Evolutionary conservation across 1,140 invertebrate genomes (phyloP).

Genomic region (Maconellicoccus hirsutus): DNA sequence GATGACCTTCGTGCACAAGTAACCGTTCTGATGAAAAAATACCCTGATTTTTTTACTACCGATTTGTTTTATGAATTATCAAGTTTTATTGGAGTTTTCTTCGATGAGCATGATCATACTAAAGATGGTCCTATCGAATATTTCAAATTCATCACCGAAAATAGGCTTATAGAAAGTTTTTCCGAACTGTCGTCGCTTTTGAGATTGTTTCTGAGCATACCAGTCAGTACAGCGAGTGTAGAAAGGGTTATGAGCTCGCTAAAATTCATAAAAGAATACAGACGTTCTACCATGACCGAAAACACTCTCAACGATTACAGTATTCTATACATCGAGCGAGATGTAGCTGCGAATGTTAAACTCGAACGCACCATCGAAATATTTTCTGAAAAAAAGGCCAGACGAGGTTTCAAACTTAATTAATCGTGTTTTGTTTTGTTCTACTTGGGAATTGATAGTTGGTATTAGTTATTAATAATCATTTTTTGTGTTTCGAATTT

Average conservation of each 20-base stretch:
- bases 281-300: neutral
- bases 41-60: slow-evolving; percentile 16
- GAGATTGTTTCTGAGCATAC: neutral
- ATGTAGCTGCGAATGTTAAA: neutral
- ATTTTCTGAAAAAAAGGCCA: neutral
- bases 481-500: no score
- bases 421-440: no score
- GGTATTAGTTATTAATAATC: no score
- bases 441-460: no score
- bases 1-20: neutral
- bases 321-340: neutral
- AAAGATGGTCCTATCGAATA: neutral
- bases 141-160: neutral
- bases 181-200: neutral
- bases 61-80: slow-evolving; percentile 5
- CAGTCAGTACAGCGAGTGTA: neutral
- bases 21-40: neutral
- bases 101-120: neutral
- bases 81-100: slow-evolving; percentile 5
- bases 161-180: neutral
- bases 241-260: slow-evolving; percentile 3
- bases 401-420: no score
- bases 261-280: neutral
- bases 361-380: neutral
- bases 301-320: neutral